A percentile compares a stretch with the other conserved stretches of the same genome.
phyloP scores from a whole-genome alignment of 2,888 invertebrate species.

The Drosophila rellima region DNA sequence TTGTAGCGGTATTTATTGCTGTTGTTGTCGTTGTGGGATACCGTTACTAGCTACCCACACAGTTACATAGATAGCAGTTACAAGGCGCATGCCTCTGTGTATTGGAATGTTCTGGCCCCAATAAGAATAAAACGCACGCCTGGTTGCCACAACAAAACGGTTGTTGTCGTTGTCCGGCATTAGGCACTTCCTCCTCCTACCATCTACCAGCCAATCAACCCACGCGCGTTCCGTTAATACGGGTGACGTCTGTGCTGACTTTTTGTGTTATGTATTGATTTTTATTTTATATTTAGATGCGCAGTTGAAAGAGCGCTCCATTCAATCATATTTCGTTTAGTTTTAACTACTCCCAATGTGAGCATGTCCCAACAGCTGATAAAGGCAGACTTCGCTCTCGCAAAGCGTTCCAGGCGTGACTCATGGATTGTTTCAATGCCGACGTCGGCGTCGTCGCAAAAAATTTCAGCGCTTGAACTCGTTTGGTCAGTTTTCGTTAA shows the following conservation, averaged over 20 bases:
- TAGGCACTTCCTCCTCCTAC: conserved; percentile 16
- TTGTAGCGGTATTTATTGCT: conserved; percentile 42
- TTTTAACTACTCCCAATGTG: conserved; percentile 19
- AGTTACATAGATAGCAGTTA: conserved; percentile 40
- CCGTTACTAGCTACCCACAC: conserved; percentile 57
- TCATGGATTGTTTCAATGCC: conserved; percentile 63
- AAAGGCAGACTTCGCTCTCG: conserved; percentile 46
- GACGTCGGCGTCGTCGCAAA: conserved; percentile 28
- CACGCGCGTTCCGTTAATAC: conserved; percentile 65
- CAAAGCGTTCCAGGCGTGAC: conserved; percentile 42
- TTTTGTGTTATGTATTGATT: conserved; percentile 64
- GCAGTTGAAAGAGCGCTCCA: conserved; percentile 47
- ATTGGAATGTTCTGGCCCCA: conserved; percentile 59
- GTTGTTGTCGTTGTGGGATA: conserved; percentile 38
- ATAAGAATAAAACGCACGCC: conserved; percentile 54
- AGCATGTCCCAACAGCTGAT: conserved; percentile 61
- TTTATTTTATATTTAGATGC: conserved; percentile 74
- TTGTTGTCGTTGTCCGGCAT: conserved; percentile 69
- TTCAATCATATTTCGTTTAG: conserved; percentile 21
- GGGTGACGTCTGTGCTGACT: conserved; percentile 62
- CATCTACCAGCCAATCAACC: conserved; percentile 35
- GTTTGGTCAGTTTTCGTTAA: conserved; percentile 66
- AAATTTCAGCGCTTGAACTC: conserved; percentile 49
- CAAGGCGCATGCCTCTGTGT: conserved; percentile 67
- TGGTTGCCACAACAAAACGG: conserved; percentile 76